Conservation (phyloP, 2,888 invertebrate species). For the Coleophora deauratella region DNA sequence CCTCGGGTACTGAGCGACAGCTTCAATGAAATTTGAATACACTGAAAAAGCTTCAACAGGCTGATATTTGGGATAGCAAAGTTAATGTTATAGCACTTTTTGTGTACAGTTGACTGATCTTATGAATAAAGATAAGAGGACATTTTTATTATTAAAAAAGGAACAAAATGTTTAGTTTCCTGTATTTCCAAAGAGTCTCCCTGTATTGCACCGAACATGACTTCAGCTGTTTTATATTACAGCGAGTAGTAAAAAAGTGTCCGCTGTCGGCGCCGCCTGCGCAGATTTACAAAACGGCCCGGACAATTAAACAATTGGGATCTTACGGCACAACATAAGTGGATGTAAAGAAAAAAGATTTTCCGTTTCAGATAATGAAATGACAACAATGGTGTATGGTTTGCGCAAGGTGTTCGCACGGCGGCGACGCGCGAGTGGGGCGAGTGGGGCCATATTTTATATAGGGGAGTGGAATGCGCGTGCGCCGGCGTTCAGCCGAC, state of each 20-base stretch:
- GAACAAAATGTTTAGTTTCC: too few species aligned
- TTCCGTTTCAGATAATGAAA: slow-evolving; percentile 73
- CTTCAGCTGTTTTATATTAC: slow-evolving; percentile 25
- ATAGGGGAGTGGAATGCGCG: slow-evolving; percentile 52
- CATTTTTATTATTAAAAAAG: too few species aligned
- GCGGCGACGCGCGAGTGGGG: slow-evolving; percentile 53
- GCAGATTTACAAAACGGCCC: slow-evolving; percentile 44
- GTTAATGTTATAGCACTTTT: too few species aligned
- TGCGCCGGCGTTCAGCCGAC: slow-evolving; percentile 60
- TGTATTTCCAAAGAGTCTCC: too few species aligned
- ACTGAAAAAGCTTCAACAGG: too few species aligned
- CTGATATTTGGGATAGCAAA: too few species aligned
- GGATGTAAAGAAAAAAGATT: slow-evolving; percentile 66
- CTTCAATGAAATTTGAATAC: too few species aligned
- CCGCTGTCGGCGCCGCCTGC: slow-evolving; percentile 24
- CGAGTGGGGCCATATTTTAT: slow-evolving; percentile 70
- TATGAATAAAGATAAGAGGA: too few species aligned
- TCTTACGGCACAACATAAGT: slow-evolving; percentile 54
- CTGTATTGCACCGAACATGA: slow-evolving; percentile 22
- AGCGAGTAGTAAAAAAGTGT: slow-evolving; percentile 23
- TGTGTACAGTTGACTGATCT: too few species aligned
- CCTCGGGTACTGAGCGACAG: too few species aligned
- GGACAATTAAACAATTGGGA: slow-evolving; percentile 69
- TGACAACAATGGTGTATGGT: slow-evolving; percentile 62
- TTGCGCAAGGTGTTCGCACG: slow-evolving; percentile 67